Evolutionary conservation across 2,113 vertebrate genomes (phyloP), one percentile per base, ranked within the genome.

Genomic region (Garra rufa): DNA sequence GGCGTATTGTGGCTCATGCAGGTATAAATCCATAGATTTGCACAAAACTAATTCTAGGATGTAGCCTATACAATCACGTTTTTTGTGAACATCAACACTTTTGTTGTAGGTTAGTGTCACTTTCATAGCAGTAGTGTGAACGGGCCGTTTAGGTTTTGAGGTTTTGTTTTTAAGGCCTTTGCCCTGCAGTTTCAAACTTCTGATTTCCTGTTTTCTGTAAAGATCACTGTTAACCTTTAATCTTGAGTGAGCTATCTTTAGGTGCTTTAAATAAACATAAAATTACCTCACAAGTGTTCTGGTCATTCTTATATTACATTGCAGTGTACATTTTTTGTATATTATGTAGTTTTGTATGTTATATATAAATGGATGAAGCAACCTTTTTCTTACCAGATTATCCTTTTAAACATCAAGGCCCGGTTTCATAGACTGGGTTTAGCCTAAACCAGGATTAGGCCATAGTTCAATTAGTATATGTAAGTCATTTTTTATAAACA

Each of bases 191-290:
- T 78, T 80, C 15, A 17, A 48, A 52, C 44, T 80, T 34, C 24
- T 79, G 3, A 3, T 2, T 61, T 80, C 41, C 43, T 81, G 26
- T 81, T 55, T 21, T 24, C 21, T 38, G 46, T 55, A 70, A 70
- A 70, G 46, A 70, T 81, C 63, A 81, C 63, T 81, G 65, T 55
- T 50, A 81, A 48, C 44, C 19, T 81, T 34, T 50, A 55, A 52
- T 55, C 79, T 50, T 1, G 9, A 57, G 21, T 24, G 52, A 77
- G 50, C 6, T 4, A 76, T 76, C 50, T 76, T 17, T 69, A 65
- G 77, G 77, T 80, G 77, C 77, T 80, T 79, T 65, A 8, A 80
- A 80, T 80, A 67, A 80, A 80, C 17, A 21, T 65, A 30, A 65
- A 79, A 46, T 65, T 67, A 80, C 77, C 77, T 80, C 77, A 30